Evolutionary conservation across 2,113 vertebrate genomes (phyloP).

Genomic region (Synchiropus splendidus): DNA sequence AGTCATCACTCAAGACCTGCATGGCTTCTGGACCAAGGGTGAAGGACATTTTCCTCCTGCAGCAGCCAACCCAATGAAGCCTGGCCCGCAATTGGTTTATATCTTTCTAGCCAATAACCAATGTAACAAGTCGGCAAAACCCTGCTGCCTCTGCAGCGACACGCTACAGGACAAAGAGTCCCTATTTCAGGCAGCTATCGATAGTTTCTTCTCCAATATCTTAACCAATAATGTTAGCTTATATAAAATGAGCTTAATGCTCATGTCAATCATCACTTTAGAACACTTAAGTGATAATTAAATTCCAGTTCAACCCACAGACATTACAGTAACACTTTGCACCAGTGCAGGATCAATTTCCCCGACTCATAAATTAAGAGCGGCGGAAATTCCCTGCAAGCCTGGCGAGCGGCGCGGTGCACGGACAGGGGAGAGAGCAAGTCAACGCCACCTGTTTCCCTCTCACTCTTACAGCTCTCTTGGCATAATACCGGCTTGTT

Average conservation of each 20-base stretch:
- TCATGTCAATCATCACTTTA: too few species aligned
- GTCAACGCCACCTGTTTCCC: slow-evolving; percentile 63
- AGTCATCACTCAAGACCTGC: slow-evolving; percentile 1
- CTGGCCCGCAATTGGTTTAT: slow-evolving; percentile 38
- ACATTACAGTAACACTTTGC: too few species aligned
- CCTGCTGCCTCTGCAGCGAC: too few species aligned
- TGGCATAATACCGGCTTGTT: slow-evolving; percentile 60
- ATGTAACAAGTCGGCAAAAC: too few species aligned
- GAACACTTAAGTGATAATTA: slow-evolving; percentile 12
- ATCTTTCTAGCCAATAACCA: too few species aligned
- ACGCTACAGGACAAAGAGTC: too few species aligned
- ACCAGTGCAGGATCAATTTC: slow-evolving; percentile 31
- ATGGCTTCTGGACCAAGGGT: slow-evolving; percentile 6
- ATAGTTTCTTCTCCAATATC: too few species aligned
- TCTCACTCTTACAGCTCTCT: slow-evolving; percentile 48
- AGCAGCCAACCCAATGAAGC: slow-evolving; percentile 21
- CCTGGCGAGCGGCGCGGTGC: slow-evolving; percentile 21
- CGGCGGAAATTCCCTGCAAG: slow-evolving; percentile 36
- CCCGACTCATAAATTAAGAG: slow-evolving; percentile 30
- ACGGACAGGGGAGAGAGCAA: slow-evolving; percentile 24
- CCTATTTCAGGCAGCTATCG: too few species aligned
- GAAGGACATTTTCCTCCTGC: slow-evolving; percentile 7
- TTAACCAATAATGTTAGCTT: too few species aligned
- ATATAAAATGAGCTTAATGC: too few species aligned
- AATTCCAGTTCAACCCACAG: background rate